phyloP scores from a whole-genome alignment of 2,888 invertebrate species.

The Nomada goodeniana region DNA sequence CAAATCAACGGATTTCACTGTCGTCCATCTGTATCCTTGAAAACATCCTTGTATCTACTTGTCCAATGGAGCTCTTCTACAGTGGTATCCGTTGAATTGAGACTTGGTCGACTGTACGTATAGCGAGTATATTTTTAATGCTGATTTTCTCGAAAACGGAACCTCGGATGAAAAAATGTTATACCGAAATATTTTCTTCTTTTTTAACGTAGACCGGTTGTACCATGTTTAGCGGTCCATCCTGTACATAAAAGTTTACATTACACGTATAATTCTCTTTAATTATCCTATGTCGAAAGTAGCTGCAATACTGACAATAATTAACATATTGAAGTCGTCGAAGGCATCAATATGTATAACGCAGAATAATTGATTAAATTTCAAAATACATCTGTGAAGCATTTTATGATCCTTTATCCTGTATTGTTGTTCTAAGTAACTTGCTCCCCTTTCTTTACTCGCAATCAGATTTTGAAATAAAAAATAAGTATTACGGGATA shows the following conservation, averaged over 20 bases:
- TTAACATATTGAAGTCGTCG: conserved; percentile 59
- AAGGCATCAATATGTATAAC: conserved; percentile 62
- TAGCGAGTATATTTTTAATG: too few species aligned
- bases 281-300: conserved; percentile 66
- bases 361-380: conserved; percentile 57
- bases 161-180: too few species aligned
- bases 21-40: too few species aligned
- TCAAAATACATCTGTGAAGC: conserved; percentile 41
- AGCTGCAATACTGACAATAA: conserved; percentile 67
- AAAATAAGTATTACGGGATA: conserved; percentile 19
- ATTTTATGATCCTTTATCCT: conserved; percentile 40
- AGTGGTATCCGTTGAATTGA: too few species aligned
- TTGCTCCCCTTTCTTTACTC: neutral
- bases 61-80: too few species aligned
- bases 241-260: conserved; percentile 66
- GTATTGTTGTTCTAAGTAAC: conserved; percentile 30
- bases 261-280: conserved; percentile 67
- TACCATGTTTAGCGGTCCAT: too few species aligned
- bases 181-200: too few species aligned
- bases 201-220: too few species aligned
- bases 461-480: neutral
- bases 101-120: too few species aligned
- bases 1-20: too few species aligned
- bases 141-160: too few species aligned
- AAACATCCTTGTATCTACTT: too few species aligned